Evolutionary conservation across 2,797 vertebrate species (phyloP), one percentile per base, ranked within the genome.

Genomic region (Balearica regulorum): DNA sequence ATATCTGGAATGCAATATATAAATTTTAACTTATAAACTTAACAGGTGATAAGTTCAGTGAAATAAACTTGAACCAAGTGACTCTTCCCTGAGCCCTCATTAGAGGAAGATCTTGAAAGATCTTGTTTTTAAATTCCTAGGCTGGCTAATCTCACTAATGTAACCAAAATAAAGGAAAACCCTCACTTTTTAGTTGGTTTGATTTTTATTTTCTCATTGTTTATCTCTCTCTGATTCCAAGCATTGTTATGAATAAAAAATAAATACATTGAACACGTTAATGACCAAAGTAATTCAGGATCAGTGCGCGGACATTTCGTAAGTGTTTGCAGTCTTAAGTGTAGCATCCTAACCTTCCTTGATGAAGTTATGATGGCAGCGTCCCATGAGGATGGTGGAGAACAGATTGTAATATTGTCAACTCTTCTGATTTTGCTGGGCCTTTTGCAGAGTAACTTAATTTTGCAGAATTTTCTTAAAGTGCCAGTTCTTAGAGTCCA

Each of bases 371-470:
- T 24, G 3, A 51, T 25, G 2, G 19, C 77, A 66, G 51, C 10
- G 68, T 92, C 96, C 88, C 87, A 84, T 49, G 94, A 89, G 89
- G 54, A 46, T 31, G 49, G 53, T 55, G 78, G 83, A 96, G 94
- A 96, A 95, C 90, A 91, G 91, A 89, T 88, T 90, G 78, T 71
- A 85, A 64, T 93, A 64, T 46, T 90, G 83, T 73, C 88, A 92
- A 22, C 81, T 94, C 81, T 78, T 96, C 81, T 92, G 88, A 93
- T 93, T 96, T 89, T 6, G 3, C 68, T 92, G 78, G 0, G n/a
- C 89, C 86, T 96, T 94, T 69, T 93, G 75, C 86, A 75, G 88
- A 46, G 57, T 65, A 93, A 79, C 81, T 24, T 90, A 68, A 48
- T 94, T 94, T 91, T 39, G 39, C 39, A 39, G 39, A 11, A 39